Evolutionary conservation across 2,888 invertebrate species (phyloP).

Genomic region (Hesperia comma): DNA sequence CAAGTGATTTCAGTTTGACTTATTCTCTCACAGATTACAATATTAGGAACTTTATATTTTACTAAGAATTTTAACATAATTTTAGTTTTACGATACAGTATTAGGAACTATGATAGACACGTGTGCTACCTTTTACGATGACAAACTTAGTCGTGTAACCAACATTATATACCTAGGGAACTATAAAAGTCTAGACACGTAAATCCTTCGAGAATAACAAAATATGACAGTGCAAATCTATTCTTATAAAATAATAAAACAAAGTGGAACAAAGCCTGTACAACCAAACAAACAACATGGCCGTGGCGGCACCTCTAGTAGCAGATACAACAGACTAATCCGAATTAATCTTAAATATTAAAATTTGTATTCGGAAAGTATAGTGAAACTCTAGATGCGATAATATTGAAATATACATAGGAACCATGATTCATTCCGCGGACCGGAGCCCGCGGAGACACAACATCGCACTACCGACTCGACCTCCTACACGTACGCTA

Average conservation of each 20-base stretch:
- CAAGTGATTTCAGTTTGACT: constrained; percentile 60
- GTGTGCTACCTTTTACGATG: constrained; percentile 75
- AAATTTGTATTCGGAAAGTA: constrained; percentile 84
- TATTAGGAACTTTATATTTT: constrained; percentile 83
- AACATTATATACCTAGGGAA: constrained; percentile 59
- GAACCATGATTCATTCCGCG: constrained; percentile 84
- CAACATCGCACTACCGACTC: constrained; percentile 79
- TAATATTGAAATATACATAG: constrained; percentile 85
- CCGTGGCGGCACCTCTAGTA: constrained; percentile 78
- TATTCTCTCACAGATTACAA: constrained; percentile 75
- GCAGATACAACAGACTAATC: constrained; percentile 82
- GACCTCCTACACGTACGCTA: constrained; percentile 66
- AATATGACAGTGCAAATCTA: constrained; percentile 60
- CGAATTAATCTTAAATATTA: constrained; percentile 84
- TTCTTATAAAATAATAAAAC: constrained; percentile 51
- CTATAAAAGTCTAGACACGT: constrained; percentile 57
- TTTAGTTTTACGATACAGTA: constrained; percentile 81
- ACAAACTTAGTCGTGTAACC: constrained; percentile 76
- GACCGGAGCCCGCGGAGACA: constrained; percentile 77
- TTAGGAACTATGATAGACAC: constrained; percentile 84
- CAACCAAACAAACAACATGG: constrained; percentile 77
- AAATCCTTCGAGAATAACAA: constrained; percentile 66
- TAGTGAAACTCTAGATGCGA: constrained; percentile 84
- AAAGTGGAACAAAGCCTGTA: constrained; percentile 55
- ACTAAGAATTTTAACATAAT: constrained; percentile 82